Base-by-base conservation (phyloP, 2,113 vertebrate genomes). In the Proterorhinus semilunaris region DNA sequence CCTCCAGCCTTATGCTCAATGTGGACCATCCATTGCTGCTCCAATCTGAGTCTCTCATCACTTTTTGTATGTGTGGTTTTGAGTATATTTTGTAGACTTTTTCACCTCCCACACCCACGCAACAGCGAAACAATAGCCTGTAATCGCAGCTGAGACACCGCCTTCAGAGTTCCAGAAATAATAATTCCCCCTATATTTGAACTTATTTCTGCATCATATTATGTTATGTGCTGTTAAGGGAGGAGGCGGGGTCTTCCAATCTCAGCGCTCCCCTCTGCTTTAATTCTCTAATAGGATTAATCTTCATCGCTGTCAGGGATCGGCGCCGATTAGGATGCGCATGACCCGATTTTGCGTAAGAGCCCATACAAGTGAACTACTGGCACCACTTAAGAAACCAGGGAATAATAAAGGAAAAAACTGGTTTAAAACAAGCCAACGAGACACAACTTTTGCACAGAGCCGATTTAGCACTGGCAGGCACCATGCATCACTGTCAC, bases 251-350 rank as follows among this genome's bases (percentile, higher is more conserved):
- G 62, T 75, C 68, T 55, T 53, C 61, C 42, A 57, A 62, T 74
- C 55, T 44, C 16, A 49, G 47, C 45, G 58, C 62, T 65, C 42
- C 61, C 46, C 45, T 78, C 76, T 76, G 62, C 59, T 76, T 85
- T 84, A 87, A 83, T 75, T 80, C 79, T 68, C 44, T 87, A 86
- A 90, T 80, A 89, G 86, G 88, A 89, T 87, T 85, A 81, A 81
- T 83, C 79, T 84, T 62, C 82, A 83, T 84, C 68, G 62, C 76
- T 88, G 75, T 88, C 76, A 79, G 72, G 80, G 83, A 89, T 86
- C 47, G 63, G 65, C 59, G 50, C 65, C 27, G 75, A 85, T 88
- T 86, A 89, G 82, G 62, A 83, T 75, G 76, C 79, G 78, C 80
- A 76, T 81, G 81, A 88, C 80, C 76, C 50, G 64, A 80, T 81